These are phyloP conservation scores for Lordiphosa andalusiaca DNA, from an alignment of 2,888 invertebrate species.

Conservation along the genomic window DNA sequence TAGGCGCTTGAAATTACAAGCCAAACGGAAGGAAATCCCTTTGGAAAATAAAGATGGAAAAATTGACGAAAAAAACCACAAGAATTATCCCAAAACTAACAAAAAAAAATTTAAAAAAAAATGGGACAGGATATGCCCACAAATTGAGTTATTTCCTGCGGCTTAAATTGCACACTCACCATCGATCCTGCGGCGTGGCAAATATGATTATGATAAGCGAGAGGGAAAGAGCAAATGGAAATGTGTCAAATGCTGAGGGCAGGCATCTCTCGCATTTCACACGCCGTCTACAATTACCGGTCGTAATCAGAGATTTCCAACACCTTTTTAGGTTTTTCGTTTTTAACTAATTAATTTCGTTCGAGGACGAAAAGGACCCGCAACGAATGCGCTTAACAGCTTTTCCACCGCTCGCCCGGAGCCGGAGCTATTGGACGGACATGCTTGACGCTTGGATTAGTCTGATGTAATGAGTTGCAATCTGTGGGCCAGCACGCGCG, in stretches of 20 bases:
- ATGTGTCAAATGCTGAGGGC: constrained; percentile 34
- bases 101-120: neutral
- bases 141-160: constrained; percentile 71
- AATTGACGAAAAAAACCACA: constrained; percentile 55
- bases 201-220: constrained; percentile 65
- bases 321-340: constrained; percentile 53
- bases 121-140: constrained; percentile 54
- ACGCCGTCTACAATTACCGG: constrained; percentile 54
- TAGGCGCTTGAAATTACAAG: constrained; percentile 56
- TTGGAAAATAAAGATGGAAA: constrained; percentile 34
- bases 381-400: constrained; percentile 67
- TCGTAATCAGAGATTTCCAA: constrained; percentile 70
- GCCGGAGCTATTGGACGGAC: constrained; percentile 18
- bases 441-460: constrained; percentile 53
- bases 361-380: constrained; percentile 22
- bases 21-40: constrained; percentile 62
- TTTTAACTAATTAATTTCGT: constrained; percentile 57
- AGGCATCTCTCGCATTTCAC: constrained; percentile 55
- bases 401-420: constrained; percentile 30
- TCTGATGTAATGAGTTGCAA: constrained; percentile 55
- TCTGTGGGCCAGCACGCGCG: constrained; percentile 50
- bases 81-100: constrained; percentile 26
- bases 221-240: constrained; percentile 10
- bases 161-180: constrained; percentile 64
- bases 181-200: constrained; percentile 47